These are phyloP conservation scores for Euura saliciscinereae DNA, from an alignment of 1,140 invertebrate genomes.

Conservation along the genomic window DNA sequence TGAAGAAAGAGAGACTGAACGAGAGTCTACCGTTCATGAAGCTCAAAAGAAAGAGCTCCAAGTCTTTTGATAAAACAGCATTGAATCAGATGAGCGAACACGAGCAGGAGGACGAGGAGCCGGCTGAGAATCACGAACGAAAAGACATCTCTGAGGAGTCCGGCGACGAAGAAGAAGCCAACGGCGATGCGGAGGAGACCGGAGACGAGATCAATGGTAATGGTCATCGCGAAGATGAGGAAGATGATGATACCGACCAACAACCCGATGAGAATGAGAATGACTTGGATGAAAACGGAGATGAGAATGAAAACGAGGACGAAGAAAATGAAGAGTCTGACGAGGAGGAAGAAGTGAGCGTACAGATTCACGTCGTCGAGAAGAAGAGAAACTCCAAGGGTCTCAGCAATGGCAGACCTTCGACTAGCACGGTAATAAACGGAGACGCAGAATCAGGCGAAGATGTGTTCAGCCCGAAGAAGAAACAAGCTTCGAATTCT, in stretches of 20 bases:
- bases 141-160: conserved; percentile 13
- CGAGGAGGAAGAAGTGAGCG: background rate
- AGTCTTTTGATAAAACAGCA: background rate
- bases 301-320: background rate
- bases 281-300: background rate
- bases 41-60: background rate
- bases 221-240: background rate
- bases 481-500: background rate
- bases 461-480: background rate
- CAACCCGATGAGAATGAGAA: background rate
- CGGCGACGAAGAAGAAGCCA: background rate
- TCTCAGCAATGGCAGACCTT: background rate
- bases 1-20: conserved; percentile 49
- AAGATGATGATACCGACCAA: background rate
- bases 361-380: background rate
- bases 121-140: background rate
- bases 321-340: conserved; percentile 2
- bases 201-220: background rate
- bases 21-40: conserved; percentile 38
- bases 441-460: background rate
- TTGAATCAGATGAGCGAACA: background rate
- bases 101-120: background rate
- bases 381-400: background rate
- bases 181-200: background rate
- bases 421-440: conserved; percentile 8